phyloP scores from a whole-genome alignment of 2,113 vertebrate species.

The Vicugna pacos region DNA sequence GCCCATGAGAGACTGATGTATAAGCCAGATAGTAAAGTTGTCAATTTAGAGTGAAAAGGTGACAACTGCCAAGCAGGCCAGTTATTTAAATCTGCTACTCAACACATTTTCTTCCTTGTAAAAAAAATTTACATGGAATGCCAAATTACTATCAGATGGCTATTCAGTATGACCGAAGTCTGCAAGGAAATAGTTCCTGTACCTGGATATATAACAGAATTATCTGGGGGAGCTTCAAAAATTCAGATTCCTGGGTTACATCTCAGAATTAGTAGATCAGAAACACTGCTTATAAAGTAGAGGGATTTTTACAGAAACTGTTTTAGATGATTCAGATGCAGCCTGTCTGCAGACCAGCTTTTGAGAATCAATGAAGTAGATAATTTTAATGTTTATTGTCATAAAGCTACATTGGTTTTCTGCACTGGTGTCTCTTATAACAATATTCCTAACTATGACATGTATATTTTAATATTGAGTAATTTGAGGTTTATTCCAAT shows the following conservation, averaged over 20 bases:
- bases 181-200: not conserved
- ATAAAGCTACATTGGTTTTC: not conserved
- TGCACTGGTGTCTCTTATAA: not conserved
- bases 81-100: not conserved
- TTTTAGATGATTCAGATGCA: not conserved
- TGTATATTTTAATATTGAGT: not conserved
- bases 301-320: not conserved
- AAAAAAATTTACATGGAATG: not conserved
- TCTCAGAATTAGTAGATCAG: not conserved
- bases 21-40: not conserved
- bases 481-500: not conserved
- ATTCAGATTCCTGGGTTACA: not conserved
- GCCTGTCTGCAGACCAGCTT: not conserved
- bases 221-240: not conserved
- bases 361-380: not conserved
- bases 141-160: not conserved
- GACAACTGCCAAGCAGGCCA: not conserved
- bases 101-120: not conserved
- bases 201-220: not conserved
- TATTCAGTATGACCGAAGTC: not conserved
- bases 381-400: not conserved
- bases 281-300: not conserved
- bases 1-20: not conserved
- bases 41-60: not conserved
- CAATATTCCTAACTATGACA: not conserved